Evolutionary conservation across 2,888 invertebrate genomes (phyloP).

Genomic region (Drosophila pegasa): DNA sequence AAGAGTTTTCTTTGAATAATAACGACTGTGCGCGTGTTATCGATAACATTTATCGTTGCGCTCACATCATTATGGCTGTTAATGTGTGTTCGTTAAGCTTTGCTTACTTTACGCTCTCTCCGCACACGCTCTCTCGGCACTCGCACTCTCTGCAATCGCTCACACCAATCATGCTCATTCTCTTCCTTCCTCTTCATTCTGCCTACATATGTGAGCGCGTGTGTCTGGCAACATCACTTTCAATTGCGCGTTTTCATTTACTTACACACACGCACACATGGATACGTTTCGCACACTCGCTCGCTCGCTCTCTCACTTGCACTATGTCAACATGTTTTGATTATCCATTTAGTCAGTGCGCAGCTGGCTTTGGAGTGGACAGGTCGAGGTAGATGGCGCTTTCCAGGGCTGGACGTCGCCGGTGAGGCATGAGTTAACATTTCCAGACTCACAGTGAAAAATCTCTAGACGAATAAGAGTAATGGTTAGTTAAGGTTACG

Average conservation of each 20-base stretch:
- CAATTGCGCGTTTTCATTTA: background rate
- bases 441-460: background rate
- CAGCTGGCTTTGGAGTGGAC: slow-evolving; percentile 5
- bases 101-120: background rate
- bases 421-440: slow-evolving; percentile 46
- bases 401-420: slow-evolving; percentile 94
- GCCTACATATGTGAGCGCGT: too few species aligned
- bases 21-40: background rate
- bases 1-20: background rate
- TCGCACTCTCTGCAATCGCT: too few species aligned
- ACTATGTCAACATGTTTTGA: background rate
- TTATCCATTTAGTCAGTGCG: slow-evolving; percentile 9
- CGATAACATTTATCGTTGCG: slow-evolving; percentile 1
- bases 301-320: background rate
- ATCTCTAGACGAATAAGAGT: slow-evolving; percentile 10
- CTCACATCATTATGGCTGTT: background rate
- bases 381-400: slow-evolving; percentile 88
- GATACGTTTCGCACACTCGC: background rate
- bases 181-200: background rate
- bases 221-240: slow-evolving; percentile 1
- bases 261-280: background rate
- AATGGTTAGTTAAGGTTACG: slow-evolving; percentile 49
- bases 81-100: background rate
- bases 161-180: background rate
- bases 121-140: too few species aligned